These are phyloP conservation scores for Aselliscus stoliczkanus DNA, from an alignment of 2,797 vertebrate genomes.

Conservation along the genomic window DNA sequence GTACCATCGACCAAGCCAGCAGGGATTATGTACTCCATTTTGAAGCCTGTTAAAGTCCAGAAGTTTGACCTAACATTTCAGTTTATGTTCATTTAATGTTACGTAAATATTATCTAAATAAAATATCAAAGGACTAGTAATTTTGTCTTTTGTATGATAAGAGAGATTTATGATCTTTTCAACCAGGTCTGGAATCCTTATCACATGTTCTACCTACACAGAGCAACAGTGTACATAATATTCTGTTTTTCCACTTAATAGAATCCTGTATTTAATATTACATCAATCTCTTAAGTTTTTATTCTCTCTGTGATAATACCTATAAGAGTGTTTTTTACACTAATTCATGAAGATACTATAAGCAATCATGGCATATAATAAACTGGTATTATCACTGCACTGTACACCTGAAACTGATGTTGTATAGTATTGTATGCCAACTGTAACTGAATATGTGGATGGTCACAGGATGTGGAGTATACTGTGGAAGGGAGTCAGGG, in stretches of 20 bases:
- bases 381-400: too few relatives aligned
- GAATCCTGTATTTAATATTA: not conserved
- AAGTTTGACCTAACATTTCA: not conserved
- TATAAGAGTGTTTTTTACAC: not conserved
- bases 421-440: too few relatives aligned
- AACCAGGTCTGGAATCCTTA: not conserved
- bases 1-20: not conserved
- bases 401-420: too few relatives aligned
- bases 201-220: not conserved
- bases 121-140: not conserved
- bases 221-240: not conserved
- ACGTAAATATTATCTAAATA: not conserved
- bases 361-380: not conserved
- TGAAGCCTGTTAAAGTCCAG: not conserved
- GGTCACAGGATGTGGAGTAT: too few relatives aligned
- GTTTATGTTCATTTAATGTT: not conserved
- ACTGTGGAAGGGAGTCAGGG: too few relatives aligned
- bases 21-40: not conserved
- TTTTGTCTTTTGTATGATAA: not conserved
- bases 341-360: not conserved
- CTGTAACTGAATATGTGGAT: too few relatives aligned
- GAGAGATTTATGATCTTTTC: not conserved
- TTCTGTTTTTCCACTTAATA: not conserved
- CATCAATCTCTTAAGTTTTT: not conserved
- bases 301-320: not conserved